These are phyloP conservation scores for Bombus ignitus DNA, from an alignment of 1,140 invertebrate genomes.

Conservation along the genomic window DNA sequence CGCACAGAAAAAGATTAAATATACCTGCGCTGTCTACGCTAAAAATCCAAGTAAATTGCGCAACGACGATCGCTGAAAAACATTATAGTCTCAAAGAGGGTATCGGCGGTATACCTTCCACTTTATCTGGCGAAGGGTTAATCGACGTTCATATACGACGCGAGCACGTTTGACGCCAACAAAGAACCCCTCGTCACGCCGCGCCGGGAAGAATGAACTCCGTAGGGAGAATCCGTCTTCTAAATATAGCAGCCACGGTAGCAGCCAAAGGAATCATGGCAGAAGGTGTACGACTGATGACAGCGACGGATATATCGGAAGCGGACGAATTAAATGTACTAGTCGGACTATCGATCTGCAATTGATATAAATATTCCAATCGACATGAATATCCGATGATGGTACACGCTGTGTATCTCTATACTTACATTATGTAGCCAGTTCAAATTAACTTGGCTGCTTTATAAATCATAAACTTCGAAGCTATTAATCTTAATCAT, in stretches of 20 bases:
- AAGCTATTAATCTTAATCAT: no score
- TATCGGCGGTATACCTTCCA: conserved; percentile 11
- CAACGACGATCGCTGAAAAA: conserved; percentile 16
- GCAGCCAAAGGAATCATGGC: not conserved
- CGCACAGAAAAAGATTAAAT: no score
- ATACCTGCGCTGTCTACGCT: no score
- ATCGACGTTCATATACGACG: conserved; percentile 11
- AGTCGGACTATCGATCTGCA: not conserved
- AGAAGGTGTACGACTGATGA: not conserved
- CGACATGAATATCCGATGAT: no score
- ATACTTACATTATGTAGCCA: no score
- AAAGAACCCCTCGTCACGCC: conserved; percentile 1
- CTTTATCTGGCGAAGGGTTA: conserved; percentile 17
- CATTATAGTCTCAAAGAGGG: conserved; percentile 2
- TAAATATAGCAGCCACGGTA: conserved; percentile 21
- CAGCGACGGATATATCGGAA: not conserved
- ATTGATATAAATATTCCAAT: no score
- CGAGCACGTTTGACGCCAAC: conserved; percentile 27
- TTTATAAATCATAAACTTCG: no score
- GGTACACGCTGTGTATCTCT: no score
- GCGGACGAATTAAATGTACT: not conserved
- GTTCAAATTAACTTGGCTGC: no score
- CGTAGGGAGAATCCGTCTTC: conserved; percentile 19
- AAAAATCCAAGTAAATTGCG: conserved; percentile 5
- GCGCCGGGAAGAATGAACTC: conserved; percentile 7